Base-by-base conservation (phyloP, 2,888 invertebrate species). In the Sminthurinus aureus region DNA sequence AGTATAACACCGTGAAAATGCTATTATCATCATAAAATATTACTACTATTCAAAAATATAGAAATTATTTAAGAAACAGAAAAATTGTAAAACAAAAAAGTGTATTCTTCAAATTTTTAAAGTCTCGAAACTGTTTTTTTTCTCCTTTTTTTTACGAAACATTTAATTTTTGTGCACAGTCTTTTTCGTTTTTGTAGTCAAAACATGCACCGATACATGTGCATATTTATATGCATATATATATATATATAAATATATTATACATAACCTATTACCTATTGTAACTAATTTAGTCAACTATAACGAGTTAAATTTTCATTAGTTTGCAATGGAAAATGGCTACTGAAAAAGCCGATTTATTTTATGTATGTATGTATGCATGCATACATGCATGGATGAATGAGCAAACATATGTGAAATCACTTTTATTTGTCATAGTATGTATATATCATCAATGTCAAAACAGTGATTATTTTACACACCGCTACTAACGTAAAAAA, bases 251-350 rank as follows among this genome's bases (percentile, higher is more conserved):
- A 69, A 24, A 73, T 73, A 11, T 73, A 24, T 26, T 22, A 64
- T 64, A n/a, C n/a, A 64, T 64, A 8, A 24, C 24, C 71, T 51
- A 52, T 71, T 67, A 79, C 69, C 79, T 79, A 51, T 71, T 71
- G 79, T 79, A 79, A 79, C 69, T 79, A 79, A 79, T 79, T 79
- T 71, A 71, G 69, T 71, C 69, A 79, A 51, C 26, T 20, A 22
- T 71, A 79, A 79, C 79, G 66, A 71, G 71, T 66, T 79, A 79
- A 79, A 71, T 15, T 79, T 22, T 26, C 71, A 66, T 67, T 67
- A 51, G 69, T 79, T 79, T 69, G 51, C 38, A 38, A 38, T 38
- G 38, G 38, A 38, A 38, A 38, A 38, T 38, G 38, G 38, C 38
- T 26, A 58, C 67, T 38, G 67, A 24, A 69, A 69, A 69, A 24